phyloP scores from a whole-genome alignment of 2,113 vertebrate species.

The Anguilla rostrata region DNA sequence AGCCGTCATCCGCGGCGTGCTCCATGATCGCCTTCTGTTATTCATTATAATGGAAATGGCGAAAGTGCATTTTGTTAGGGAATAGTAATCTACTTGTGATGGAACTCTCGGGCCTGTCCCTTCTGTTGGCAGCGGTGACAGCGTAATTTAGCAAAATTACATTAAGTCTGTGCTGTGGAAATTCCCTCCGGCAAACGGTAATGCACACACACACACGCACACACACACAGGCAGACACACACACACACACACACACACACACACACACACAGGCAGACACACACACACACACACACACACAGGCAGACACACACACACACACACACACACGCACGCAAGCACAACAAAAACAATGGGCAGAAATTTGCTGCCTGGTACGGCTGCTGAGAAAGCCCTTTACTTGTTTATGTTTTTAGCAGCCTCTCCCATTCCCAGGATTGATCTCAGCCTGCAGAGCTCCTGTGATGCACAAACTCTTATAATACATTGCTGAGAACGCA shows the following conservation, averaged over 20 bases:
- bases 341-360: no score
- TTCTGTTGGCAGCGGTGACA: neutral
- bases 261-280: no score
- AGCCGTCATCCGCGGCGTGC: slow-evolving; percentile 55
- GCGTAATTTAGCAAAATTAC: slow-evolving; percentile 12
- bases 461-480: neutral
- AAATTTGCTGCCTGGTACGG: neutral
- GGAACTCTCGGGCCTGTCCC: neutral
- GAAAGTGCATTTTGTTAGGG: neutral
- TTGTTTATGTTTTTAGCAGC: neutral
- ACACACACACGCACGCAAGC: no score
- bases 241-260: no score
- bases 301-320: no score
- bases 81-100: neutral
- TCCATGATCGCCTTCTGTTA: slow-evolving; percentile 51
- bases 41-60: slow-evolving; percentile 39
- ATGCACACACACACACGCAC: no score
- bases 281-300: no score
- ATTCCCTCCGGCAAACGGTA: slow-evolving; percentile 25
- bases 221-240: no score
- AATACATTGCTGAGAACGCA: neutral
- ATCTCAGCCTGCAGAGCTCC: neutral
- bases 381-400: neutral
- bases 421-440: neutral
- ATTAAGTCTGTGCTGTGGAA: slow-evolving; percentile 24